Percentiles rank a stretch among this genome's conserved stretches.
Evolutionary conservation across 2,797 vertebrate species (phyloP).

Genomic region (Glyptemys insculpta): DNA sequence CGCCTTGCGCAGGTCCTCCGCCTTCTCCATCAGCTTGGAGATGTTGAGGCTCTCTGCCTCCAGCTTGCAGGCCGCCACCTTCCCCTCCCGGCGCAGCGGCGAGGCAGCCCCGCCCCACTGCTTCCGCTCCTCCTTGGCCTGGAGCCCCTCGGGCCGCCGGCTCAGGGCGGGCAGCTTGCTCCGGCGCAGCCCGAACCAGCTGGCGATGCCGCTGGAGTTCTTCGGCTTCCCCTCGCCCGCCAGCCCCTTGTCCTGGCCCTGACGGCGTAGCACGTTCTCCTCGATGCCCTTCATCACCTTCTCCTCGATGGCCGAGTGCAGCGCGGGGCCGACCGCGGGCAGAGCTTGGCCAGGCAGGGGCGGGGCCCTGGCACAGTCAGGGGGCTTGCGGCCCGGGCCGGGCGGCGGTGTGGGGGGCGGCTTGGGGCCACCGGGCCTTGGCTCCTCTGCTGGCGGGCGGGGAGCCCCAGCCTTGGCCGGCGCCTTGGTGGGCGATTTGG

Average conservation of each 20-base stretch:
- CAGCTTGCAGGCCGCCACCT: conserved; percentile 86
- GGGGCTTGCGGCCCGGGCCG: conserved; percentile 81
- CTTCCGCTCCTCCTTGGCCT: conserved; percentile 88
- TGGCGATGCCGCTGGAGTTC: conserved; percentile 92
- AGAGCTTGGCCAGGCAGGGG: conserved; percentile 34
- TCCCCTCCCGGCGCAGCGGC: conserved; percentile 87
- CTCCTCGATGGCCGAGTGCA: conserved; percentile 94
- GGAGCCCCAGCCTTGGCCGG: conserved; percentile 62
- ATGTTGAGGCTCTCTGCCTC: conserved; percentile 95
- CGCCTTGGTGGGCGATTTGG: conserved; percentile 91
- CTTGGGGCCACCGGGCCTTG: conserved; percentile 17
- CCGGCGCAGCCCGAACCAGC: conserved; percentile 95
- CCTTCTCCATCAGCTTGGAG: conserved; percentile 97
- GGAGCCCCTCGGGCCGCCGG: conserved; percentile 87
- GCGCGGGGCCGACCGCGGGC: conserved; percentile 5
- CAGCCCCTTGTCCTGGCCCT: conserved; percentile 89
- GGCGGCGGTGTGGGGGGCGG: not conserved
- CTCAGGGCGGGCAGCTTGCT: conserved; percentile 94
- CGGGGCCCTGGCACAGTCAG: conserved; percentile 49
- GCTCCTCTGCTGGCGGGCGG: conserved; percentile 58
- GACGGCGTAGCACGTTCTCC: conserved; percentile 94
- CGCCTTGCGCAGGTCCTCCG: conserved; percentile 92
- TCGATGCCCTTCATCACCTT: conserved; percentile 99
- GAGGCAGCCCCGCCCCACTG: conserved; percentile 86
- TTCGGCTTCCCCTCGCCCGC: conserved; percentile 89